phyloP scores from a whole-genome alignment of 2,113 vertebrate species.

The Strix aluco region DNA sequence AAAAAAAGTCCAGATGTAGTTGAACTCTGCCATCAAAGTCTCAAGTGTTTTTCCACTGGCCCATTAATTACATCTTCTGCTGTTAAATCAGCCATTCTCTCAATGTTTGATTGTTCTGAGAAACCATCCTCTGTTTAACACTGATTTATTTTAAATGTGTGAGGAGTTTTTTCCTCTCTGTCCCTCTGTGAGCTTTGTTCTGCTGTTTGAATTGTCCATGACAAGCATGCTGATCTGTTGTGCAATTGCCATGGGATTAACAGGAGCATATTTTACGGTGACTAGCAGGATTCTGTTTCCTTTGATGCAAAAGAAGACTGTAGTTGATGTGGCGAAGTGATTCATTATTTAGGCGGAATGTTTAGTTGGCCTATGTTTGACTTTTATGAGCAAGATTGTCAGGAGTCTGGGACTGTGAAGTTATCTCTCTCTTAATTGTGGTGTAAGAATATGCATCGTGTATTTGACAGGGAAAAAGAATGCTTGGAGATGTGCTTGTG shows the following conservation, averaged over 20 bases:
- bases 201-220: neutral
- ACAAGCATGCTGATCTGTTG: neutral
- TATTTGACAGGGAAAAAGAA: neutral
- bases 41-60: neutral
- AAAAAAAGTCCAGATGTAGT: neutral
- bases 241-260: neutral
- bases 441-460: neutral
- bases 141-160: neutral
- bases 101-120: neutral
- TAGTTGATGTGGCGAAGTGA: neutral
- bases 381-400: neutral
- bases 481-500: neutral
- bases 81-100: neutral
- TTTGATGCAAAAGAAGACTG: neutral
- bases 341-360: neutral
- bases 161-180: neutral
- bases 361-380: neutral
- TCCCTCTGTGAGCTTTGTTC: neutral
- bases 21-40: neutral
- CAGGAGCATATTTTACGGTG: neutral
- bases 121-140: neutral
- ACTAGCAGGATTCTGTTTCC: slow-evolving; percentile 15
- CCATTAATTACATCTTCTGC: neutral
- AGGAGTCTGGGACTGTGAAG: neutral
- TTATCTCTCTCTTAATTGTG: neutral